Evolutionary conservation across 1,140 invertebrate genomes (phyloP).

Genomic region (Campoletis sonorensis): DNA sequence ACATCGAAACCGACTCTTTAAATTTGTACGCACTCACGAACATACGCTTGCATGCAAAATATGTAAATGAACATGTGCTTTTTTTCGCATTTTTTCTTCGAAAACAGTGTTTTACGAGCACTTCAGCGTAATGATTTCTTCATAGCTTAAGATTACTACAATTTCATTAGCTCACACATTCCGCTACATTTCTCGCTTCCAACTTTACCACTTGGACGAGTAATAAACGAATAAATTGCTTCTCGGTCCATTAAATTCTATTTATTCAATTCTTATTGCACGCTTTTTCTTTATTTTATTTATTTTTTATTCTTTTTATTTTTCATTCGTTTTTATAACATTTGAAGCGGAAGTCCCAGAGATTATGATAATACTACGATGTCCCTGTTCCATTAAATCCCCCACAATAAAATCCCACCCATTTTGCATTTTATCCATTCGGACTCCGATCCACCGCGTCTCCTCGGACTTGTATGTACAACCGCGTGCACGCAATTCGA

Average conservation of each 20-base stretch:
- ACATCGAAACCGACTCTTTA: too few species aligned
- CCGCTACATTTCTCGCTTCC: not conserved
- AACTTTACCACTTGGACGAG: not conserved
- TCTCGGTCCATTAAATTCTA: not conserved
- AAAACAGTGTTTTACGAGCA: not conserved
- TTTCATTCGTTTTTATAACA: too few species aligned
- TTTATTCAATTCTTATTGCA: too few species aligned
- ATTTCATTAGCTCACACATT: constrained; percentile 9
- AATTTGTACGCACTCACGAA: not conserved
- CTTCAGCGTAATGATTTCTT: not conserved
- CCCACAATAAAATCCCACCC: not conserved
- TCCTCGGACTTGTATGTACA: too few species aligned
- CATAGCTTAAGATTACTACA: constrained; percentile 4
- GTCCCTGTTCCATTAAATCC: not conserved
- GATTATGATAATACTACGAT: not conserved
- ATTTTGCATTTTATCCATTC: not conserved
- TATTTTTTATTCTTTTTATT: too few species aligned
- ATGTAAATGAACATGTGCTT: not conserved
- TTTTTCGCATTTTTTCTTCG: too few species aligned
- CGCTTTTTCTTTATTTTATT: too few species aligned
- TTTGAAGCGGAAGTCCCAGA: not conserved
- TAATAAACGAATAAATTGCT: constrained; percentile 4
- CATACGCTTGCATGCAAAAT: not conserved
- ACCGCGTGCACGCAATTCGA: too few species aligned
- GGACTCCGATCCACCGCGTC: too few species aligned